A percentile compares a stretch with the other conserved stretches of the same genome.
These are phyloP conservation scores for Andrena minutula DNA, from an alignment of 2,888 invertebrate genomes.

Conservation along the genomic window DNA sequence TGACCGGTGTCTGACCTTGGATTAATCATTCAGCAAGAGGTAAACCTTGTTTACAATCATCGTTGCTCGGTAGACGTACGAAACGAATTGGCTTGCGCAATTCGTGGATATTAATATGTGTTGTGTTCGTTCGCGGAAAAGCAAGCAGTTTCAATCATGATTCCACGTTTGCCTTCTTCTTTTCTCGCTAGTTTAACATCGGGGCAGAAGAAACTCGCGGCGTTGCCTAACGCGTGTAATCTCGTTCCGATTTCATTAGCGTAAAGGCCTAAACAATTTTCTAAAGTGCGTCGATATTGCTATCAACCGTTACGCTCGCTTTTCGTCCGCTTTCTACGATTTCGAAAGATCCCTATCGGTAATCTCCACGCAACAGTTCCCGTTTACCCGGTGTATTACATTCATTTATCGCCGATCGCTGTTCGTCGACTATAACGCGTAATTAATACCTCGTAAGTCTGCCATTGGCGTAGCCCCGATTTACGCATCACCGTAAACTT, in stretches of 20 bases:
- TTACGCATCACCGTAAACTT: neutral
- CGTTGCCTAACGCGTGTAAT: neutral
- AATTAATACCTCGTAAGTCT: conserved; percentile 12
- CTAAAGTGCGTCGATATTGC: neutral
- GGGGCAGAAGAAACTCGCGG: neutral
- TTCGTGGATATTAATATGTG: neutral
- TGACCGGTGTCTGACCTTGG: conserved; percentile 69
- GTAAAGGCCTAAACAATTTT: neutral
- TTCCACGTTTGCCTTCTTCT: neutral
- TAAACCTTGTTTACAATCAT: conserved; percentile 6
- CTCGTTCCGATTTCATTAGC: neutral
- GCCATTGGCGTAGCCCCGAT: neutral
- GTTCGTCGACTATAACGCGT: neutral
- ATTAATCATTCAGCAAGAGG: conserved; percentile 71
- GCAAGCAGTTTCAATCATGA: neutral
- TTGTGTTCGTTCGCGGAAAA: neutral
- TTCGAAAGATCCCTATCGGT: conserved; percentile 21
- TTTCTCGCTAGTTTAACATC: neutral
- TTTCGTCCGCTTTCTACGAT: conserved; percentile 24
- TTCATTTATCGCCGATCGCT: conserved; percentile 16
- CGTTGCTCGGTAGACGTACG: neutral
- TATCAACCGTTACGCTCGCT: conserved; percentile 8
- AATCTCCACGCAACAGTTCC: neutral
- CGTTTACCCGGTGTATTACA: neutral
- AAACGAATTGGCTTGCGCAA: conserved; percentile 17